Percentiles rank a stretch among this genome's conserved stretches.
These are phyloP conservation scores for Romanomermis culicivorax DNA, from an alignment of 2,888 invertebrate genomes.

Conservation along the genomic window DNA sequence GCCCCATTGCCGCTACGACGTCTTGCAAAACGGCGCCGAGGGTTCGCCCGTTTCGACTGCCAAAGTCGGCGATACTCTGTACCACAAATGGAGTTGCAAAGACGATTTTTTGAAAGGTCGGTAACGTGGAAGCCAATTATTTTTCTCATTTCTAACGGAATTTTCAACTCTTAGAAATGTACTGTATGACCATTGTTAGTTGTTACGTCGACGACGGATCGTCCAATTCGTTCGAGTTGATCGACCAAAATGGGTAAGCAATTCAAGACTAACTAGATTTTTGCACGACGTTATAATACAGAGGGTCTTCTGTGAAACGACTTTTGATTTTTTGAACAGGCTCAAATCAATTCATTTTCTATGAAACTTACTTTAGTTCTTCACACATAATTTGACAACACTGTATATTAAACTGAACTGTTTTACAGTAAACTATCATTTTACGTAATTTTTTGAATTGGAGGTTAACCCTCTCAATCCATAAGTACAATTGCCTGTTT, in stretches of 20 bases:
- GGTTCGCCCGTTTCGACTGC: constrained; percentile 2
- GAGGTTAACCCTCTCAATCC: too few species aligned
- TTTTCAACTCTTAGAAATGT: constrained; percentile 3
- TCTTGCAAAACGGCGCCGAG: constrained; percentile 5
- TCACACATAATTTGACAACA: too few species aligned
- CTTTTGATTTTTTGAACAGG: too few species aligned
- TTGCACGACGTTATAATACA: too few species aligned
- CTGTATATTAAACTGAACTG: too few species aligned
- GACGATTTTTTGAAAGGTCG: constrained; percentile 3
- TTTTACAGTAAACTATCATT: too few species aligned
- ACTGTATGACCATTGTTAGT: constrained; percentile 11
- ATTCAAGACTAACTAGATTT: too few species aligned
- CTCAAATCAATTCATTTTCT: too few species aligned
- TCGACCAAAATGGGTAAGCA: constrained; percentile 8
- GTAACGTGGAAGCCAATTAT: background rate
- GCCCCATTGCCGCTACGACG: constrained; percentile 8
- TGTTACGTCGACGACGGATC: constrained; percentile 11
- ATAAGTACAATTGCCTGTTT: too few species aligned
- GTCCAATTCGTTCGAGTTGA: background rate
- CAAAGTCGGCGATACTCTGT: constrained; percentile 7
- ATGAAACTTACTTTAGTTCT: too few species aligned
- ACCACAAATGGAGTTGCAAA: constrained; percentile 9
- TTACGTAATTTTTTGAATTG: too few species aligned
- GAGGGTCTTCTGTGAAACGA: too few species aligned
- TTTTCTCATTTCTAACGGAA: background rate